Conservation (phyloP, 2,113 vertebrate species). For the Bungarus multicinctus region DNA sequence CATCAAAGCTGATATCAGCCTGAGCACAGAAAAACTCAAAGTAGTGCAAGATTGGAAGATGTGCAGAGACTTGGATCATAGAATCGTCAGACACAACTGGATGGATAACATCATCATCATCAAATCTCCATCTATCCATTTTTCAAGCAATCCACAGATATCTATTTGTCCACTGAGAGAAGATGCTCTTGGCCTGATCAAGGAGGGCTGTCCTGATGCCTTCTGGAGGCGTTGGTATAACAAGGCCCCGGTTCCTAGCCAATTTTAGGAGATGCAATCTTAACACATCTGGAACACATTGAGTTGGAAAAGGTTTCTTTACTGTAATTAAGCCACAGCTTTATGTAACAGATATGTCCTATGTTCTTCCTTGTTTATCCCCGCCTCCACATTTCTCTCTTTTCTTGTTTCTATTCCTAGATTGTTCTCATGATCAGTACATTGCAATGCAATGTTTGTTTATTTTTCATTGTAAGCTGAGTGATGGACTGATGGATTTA, state of each 20-base stretch:
- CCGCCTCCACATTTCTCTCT: not conserved
- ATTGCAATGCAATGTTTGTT: not conserved
- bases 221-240: not conserved
- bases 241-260: not conserved
- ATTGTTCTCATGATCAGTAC: not conserved
- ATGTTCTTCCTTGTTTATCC: not conserved
- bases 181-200: not conserved
- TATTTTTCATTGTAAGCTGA: not conserved
- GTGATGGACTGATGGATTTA: not conserved
- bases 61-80: not conserved
- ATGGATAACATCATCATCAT: not conserved
- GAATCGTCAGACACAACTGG: not conserved
- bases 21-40: not conserved
- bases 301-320: not conserved
- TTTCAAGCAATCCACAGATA: not conserved
- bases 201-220: not conserved
- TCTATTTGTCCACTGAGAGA: not conserved
- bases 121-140: not conserved
- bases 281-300: not conserved
- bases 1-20: not conserved
- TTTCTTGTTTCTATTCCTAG: not conserved
- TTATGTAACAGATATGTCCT: not conserved
- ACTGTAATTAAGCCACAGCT: not conserved
- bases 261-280: not conserved
- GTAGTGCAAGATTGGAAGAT: not conserved